Evolutionary conservation across 2,113 vertebrate genomes (phyloP).

Genomic region (Capreolus pygargus): DNA sequence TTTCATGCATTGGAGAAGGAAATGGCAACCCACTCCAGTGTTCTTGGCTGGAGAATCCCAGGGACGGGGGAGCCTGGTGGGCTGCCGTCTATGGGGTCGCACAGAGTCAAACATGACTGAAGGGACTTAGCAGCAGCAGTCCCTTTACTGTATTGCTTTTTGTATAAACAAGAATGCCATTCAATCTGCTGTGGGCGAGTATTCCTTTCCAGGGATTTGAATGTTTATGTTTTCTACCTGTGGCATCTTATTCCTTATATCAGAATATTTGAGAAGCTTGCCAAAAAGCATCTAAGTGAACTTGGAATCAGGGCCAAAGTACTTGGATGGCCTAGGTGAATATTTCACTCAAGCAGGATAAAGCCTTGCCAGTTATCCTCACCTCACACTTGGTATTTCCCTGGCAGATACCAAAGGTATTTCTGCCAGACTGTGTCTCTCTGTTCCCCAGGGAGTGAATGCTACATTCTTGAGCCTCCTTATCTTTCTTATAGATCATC

Average conservation of each 20-base stretch:
- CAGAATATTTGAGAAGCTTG: constrained; percentile 17
- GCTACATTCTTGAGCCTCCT: neutral
- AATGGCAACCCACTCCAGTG: no score
- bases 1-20: no score
- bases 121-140: no score
- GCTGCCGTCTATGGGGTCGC: no score
- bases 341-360: neutral
- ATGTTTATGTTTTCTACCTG: neutral
- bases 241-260: neutral
- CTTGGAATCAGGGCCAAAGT: neutral
- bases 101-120: no score
- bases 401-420: neutral
- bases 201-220: neutral
- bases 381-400: neutral
- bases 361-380: neutral
- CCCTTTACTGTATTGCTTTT: neutral
- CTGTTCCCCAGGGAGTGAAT: neutral
- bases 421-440: neutral
- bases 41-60: no score
- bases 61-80: no score
- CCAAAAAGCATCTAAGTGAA: constrained; percentile 15
- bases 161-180: neutral
- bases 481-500: neutral
- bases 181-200: neutral
- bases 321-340: neutral